Conservation (phyloP, 2,888 invertebrate species). For the Macaria notata region DNA sequence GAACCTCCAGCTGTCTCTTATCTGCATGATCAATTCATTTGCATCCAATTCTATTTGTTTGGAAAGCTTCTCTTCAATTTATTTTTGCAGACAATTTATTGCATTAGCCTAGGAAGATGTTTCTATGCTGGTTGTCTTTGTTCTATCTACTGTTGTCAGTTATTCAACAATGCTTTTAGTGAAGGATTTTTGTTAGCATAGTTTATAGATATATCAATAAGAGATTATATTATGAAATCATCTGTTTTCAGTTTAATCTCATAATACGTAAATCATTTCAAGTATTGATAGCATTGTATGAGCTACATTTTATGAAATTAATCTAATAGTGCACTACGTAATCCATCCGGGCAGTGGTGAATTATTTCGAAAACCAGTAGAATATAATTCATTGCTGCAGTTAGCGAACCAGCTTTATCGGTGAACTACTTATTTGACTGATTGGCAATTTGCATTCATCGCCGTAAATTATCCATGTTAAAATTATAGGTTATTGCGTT, state of each 20-base stretch:
- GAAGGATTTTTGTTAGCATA: too few relatives aligned
- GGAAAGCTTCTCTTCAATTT: slow-evolving; percentile 15
- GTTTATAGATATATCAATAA: too few relatives aligned
- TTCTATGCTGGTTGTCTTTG: background rate
- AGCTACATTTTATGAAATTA: slow-evolving; percentile 22
- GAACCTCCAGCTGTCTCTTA: slow-evolving; percentile 23
- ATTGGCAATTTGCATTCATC: slow-evolving; percentile 19
- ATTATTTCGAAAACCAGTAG: slow-evolving; percentile 23
- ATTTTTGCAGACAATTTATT: slow-evolving; percentile 16
- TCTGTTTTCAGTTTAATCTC: too few relatives aligned
- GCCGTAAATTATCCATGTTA: slow-evolving; percentile 11
- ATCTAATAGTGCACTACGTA: slow-evolving; percentile 15
- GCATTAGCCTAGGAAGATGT: background rate
- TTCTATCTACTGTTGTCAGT: background rate
- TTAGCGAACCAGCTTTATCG: slow-evolving; percentile 6
- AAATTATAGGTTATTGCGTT: slow-evolving; percentile 13
- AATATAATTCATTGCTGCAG: slow-evolving; percentile 13
- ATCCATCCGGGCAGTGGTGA: slow-evolving; percentile 24
- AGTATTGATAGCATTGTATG: too few relatives aligned
- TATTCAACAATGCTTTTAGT: too few relatives aligned
- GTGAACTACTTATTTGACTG: slow-evolving; percentile 20
- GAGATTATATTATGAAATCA: too few relatives aligned
- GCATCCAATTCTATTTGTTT: slow-evolving; percentile 18
- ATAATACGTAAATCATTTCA: too few relatives aligned
- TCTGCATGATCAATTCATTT: slow-evolving; percentile 23